These are phyloP conservation scores for Drosophila imparisetae DNA, from an alignment of 2,888 invertebrate genomes.

Conservation along the genomic window DNA sequence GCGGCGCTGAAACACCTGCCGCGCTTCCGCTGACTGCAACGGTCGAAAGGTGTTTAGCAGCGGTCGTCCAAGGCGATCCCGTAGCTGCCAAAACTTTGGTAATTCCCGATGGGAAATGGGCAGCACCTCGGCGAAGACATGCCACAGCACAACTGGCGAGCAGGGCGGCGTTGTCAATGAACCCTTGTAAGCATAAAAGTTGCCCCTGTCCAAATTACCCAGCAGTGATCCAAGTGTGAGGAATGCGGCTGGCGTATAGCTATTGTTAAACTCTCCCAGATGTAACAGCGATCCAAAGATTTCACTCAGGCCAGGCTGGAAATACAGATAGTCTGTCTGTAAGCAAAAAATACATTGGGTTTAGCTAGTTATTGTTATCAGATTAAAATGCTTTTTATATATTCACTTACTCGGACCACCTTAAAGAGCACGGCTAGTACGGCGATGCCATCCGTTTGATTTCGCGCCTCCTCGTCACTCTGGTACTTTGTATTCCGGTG, in stretches of 20 bases:
- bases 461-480: slow-evolving; percentile 85
- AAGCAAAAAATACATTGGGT: not conserved
- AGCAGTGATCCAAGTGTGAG: slow-evolving; percentile 76
- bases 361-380: not conserved
- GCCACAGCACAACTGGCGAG: slow-evolving; percentile 90
- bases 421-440: slow-evolving; percentile 88
- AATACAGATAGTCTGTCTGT: slow-evolving; percentile 44
- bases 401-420: slow-evolving; percentile 77
- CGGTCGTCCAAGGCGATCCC: slow-evolving; percentile 49
- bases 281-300: slow-evolving; percentile 66
- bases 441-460: slow-evolving; percentile 86
- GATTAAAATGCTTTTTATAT: too few relatives aligned
- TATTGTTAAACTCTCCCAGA: slow-evolving; percentile 68
- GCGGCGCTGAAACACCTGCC: slow-evolving; percentile 75
- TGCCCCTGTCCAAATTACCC: slow-evolving; percentile 69
- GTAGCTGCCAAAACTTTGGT: slow-evolving; percentile 77
- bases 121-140: slow-evolving; percentile 87
- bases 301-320: slow-evolving; percentile 68
- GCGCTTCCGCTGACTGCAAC: slow-evolving; percentile 63
- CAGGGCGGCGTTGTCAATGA: slow-evolving; percentile 91
- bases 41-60: slow-evolving; percentile 75
- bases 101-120: slow-evolving; percentile 83
- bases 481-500: slow-evolving; percentile 87
- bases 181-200: slow-evolving; percentile 85
- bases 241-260: slow-evolving; percentile 54